Percentiles rank a stretch among this genome's conserved stretches.
Evolutionary conservation across 2,113 vertebrate genomes (phyloP).

Genomic region (Melierax canorus): DNA sequence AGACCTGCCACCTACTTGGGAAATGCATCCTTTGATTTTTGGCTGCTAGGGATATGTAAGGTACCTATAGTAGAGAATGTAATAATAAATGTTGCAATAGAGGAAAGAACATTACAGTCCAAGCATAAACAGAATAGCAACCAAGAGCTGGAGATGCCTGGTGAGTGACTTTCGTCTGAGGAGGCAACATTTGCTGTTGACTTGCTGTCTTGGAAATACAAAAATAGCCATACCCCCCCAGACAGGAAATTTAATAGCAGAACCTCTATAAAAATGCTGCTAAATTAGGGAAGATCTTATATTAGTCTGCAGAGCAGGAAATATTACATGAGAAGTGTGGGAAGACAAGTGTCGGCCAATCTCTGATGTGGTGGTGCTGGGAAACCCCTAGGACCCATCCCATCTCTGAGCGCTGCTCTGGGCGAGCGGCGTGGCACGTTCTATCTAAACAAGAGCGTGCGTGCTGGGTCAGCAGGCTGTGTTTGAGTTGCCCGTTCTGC

Average conservation of each 20-base stretch:
- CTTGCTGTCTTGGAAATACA: background rate
- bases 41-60: background rate
- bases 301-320: background rate
- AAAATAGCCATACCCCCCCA: background rate
- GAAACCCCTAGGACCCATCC: background rate
- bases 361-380: background rate
- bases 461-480: background rate
- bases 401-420: background rate
- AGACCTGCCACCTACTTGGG: background rate
- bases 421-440: accelerated
- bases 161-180: background rate
- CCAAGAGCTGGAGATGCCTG: background rate
- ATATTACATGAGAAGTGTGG: accelerated
- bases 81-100: background rate
- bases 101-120: background rate
- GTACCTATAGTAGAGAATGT: background rate
- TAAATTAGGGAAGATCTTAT: background rate
- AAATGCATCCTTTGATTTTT: background rate
- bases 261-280: background rate
- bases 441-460: background rate
- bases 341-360: background rate
- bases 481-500: background rate
- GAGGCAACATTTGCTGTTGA: background rate
- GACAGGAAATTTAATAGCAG: background rate
- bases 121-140: background rate